Percentiles rank a stretch among this genome's conserved stretches.
Conservation (phyloP, 1,140 invertebrate species). For the Agrypnia vestita region DNA sequence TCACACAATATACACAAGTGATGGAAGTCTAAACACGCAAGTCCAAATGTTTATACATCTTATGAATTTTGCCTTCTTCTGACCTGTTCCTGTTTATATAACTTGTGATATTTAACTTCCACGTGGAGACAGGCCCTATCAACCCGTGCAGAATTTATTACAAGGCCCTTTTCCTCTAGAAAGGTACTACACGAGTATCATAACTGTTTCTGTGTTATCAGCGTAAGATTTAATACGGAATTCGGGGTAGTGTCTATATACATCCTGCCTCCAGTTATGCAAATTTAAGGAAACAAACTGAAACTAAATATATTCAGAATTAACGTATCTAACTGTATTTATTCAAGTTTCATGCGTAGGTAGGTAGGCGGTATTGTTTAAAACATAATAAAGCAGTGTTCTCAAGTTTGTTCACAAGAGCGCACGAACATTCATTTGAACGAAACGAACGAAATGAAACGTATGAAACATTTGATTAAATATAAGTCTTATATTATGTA, state of each 20-base stretch:
- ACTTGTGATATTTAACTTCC: no score
- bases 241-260: neutral
- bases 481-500: no score
- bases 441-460: no score
- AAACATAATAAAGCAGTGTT: conserved; percentile 10
- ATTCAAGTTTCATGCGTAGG: conserved; percentile 3
- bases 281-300: conserved; percentile 26
- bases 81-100: no score
- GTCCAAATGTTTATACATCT: no score
- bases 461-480: no score
- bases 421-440: neutral
- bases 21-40: no score
- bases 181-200: neutral
- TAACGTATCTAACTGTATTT: conserved; percentile 15
- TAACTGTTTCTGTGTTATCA: neutral
- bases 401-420: neutral
- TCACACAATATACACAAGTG: no score
- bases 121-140: neutral
- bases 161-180: conserved; percentile 1
- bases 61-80: no score
- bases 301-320: conserved; percentile 18
- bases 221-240: no score
- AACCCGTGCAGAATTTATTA: conserved; percentile 13
- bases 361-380: neutral
- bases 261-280: conserved; percentile 8